phyloP scores from a whole-genome alignment of 2,888 invertebrate species.

The Agrotis segetum region DNA sequence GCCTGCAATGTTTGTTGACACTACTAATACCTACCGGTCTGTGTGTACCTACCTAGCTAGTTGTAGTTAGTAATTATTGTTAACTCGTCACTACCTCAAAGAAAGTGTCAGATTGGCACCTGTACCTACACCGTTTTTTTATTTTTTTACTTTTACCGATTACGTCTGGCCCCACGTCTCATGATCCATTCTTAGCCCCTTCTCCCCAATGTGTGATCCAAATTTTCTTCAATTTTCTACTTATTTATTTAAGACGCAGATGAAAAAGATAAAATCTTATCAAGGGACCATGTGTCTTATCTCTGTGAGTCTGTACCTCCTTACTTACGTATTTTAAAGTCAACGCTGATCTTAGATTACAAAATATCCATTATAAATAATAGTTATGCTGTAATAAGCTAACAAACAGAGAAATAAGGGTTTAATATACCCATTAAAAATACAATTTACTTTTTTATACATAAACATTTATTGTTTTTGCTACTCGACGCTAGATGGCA shows the following conservation, averaged over 20 bases:
- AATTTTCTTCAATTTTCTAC: neutral
- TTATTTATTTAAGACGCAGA: slow-evolving; percentile 24
- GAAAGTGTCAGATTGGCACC: neutral
- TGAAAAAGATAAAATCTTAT: slow-evolving; percentile 41
- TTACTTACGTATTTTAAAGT: slow-evolving; percentile 1
- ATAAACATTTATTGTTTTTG: slow-evolving; percentile 13
- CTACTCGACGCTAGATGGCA: slow-evolving; percentile 76
- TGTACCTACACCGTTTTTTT: too few species aligned
- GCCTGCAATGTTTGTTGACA: slow-evolving; percentile 30
- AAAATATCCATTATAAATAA: neutral
- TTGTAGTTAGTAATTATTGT: neutral
- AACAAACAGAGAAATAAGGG: neutral
- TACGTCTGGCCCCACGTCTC: neutral
- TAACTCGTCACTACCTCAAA: neutral
- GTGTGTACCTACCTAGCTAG: neutral
- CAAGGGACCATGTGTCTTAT: slow-evolving; percentile 31
- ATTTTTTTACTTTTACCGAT: neutral
- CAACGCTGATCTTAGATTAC: slow-evolving; percentile 19
- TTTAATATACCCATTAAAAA: neutral
- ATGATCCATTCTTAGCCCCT: neutral
- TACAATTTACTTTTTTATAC: neutral
- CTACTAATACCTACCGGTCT: slow-evolving; percentile 11
- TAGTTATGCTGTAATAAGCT: neutral
- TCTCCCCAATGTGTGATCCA: neutral
- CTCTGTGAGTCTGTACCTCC: neutral